A percentile compares a stretch with the other conserved stretches of the same genome.
Conservation (phyloP, 2,113 vertebrate species). For the Peromyscus leucopus region DNA sequence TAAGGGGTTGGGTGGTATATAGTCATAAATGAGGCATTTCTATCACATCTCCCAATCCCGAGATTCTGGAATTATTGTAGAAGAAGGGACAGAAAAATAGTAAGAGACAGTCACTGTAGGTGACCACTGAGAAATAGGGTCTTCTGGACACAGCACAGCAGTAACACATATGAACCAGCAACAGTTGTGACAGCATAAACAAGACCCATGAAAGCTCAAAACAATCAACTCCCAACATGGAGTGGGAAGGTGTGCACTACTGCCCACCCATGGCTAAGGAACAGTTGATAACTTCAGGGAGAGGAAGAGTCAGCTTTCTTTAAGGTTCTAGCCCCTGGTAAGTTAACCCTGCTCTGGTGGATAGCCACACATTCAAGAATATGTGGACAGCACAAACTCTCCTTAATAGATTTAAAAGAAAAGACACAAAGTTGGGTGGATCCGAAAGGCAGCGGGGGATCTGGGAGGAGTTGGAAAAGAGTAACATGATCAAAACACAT, state of each 20-base stretch:
- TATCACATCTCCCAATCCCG: background rate
- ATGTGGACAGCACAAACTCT: background rate
- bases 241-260: no score
- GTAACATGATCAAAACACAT: background rate
- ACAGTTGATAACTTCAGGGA: background rate
- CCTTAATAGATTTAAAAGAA: background rate
- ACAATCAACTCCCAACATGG: background rate
- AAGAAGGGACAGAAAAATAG: background rate
- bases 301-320: background rate
- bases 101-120: no score
- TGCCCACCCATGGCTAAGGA: background rate
- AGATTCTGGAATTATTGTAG: background rate
- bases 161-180: background rate
- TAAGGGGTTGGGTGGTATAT: background rate
- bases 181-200: background rate
- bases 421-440: background rate
- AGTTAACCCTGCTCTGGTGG: background rate
- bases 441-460: background rate
- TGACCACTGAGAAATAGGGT: background rate
- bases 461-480: background rate
- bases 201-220: background rate
- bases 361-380: background rate
- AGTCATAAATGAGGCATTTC: background rate
- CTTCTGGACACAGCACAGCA: no score
- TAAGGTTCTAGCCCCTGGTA: background rate